Evolutionary conservation across 2,888 invertebrate species (phyloP).

Genomic region (Philereme transversata): DNA sequence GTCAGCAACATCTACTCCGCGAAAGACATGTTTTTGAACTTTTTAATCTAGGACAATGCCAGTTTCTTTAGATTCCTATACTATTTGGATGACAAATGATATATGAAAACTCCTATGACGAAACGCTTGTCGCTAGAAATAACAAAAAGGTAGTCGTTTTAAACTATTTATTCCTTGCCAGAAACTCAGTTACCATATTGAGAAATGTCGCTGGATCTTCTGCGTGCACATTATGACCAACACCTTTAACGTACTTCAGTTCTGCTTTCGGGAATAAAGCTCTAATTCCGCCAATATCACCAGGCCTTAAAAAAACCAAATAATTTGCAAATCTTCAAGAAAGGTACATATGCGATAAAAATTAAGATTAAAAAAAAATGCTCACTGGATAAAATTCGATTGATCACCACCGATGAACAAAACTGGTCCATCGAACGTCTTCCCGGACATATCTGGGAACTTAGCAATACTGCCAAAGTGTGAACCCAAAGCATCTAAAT

Average conservation of each 20-base stretch:
- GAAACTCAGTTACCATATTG: constrained; percentile 36
- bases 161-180: constrained; percentile 25
- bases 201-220: constrained; percentile 65
- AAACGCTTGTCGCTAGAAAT: not conserved
- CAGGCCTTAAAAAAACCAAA: constrained; percentile 41
- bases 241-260: constrained; percentile 53
- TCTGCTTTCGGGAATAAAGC: constrained; percentile 56
- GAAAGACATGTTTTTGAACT: too few relatives aligned
- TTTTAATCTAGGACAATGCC: too few relatives aligned
- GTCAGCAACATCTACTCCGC: too few relatives aligned
- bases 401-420: constrained; percentile 63
- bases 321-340: not conserved
- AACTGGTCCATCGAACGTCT: constrained; percentile 55
- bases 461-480: constrained; percentile 51
- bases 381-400: constrained; percentile 67
- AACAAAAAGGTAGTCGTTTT: not conserved
- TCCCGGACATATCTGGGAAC: constrained; percentile 57
- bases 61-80: too few relatives aligned
- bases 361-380: constrained; percentile 23
- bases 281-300: constrained; percentile 50
- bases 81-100: not conserved
- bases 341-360: not conserved
- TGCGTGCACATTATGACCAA: constrained; percentile 66
- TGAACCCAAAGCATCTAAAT: constrained; percentile 50
- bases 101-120: constrained; percentile 8